phyloP scores from a whole-genome alignment of 92 coral and sea anemone species.

The Palythoa grandiflora region DNA sequence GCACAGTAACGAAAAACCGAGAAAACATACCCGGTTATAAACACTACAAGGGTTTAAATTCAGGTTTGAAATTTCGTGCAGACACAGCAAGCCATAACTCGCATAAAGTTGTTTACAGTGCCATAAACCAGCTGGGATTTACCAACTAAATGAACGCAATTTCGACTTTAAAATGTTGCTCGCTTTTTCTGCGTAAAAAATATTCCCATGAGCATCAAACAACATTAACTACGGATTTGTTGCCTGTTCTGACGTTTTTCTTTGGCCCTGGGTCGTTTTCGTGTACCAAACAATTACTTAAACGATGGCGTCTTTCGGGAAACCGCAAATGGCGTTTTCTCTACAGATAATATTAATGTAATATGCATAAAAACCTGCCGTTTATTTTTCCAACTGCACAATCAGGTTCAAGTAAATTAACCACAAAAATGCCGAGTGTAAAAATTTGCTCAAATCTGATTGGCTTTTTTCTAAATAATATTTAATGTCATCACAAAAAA shows the following conservation, averaged over 20 bases:
- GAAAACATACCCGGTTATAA: neutral
- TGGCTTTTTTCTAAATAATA: conserved; percentile 16
- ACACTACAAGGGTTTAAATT: neutral
- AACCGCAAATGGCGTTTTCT: conserved; percentile 15
- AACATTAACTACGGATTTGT: neutral
- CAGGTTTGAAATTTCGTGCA: neutral
- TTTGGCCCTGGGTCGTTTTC: neutral
- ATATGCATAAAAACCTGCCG: conserved; percentile 45
- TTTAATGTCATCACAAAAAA: neutral
- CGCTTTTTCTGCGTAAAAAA: neutral
- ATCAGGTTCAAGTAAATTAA: conserved; percentile 11
- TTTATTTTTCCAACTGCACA: conserved; percentile 33
- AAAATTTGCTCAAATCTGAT: conserved; percentile 2
- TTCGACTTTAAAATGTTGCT: neutral
- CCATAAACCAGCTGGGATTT: neutral
- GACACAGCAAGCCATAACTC: neutral
- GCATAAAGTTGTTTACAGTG: neutral
- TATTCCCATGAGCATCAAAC: neutral
- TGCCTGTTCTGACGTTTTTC: neutral
- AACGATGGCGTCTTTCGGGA: conserved; percentile 8
- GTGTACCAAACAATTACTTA: neutral
- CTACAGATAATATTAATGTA: conserved; percentile 2
- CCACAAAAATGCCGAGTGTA: conserved; percentile 11
- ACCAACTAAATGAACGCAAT: neutral
- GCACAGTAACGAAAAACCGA: neutral